Conservation (phyloP, 2,113 vertebrate genomes). For the Corapipo altera region DNA sequence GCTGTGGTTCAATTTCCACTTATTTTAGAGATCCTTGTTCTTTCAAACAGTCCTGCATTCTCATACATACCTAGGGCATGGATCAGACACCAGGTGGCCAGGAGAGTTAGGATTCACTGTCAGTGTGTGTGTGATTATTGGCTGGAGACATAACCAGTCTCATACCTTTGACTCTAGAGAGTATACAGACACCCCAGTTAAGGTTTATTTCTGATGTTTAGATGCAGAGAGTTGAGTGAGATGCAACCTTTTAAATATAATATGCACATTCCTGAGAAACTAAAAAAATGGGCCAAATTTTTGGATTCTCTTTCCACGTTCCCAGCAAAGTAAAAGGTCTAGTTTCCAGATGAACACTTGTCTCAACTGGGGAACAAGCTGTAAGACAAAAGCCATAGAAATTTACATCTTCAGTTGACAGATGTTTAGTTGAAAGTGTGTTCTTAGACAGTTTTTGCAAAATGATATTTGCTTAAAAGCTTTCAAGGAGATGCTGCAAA, state of each 20-base stretch:
- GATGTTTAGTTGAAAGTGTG: not conserved
- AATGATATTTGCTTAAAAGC: not conserved
- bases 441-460: not conserved
- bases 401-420: not conserved
- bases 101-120: fast-evolving
- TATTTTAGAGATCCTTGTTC: not conserved
- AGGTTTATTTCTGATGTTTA: not conserved
- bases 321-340: not conserved
- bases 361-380: not conserved
- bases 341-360: not conserved
- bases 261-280: not conserved
- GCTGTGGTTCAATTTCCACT: not conserved
- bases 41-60: not conserved
- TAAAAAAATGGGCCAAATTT: not conserved
- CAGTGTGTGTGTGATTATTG: not conserved
- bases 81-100: not conserved
- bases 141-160: not conserved
- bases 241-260: not conserved
- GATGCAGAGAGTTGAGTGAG: not conserved
- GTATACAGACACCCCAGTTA: fast-evolving
- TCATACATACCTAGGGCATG: not conserved
- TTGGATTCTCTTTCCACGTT: not conserved
- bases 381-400: not conserved
- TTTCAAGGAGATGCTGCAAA: not conserved
- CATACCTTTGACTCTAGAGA: not conserved